Evolutionary conservation across 1,140 invertebrate species (phyloP), one percentile per base, ranked within the genome.

Genomic region (Tetramorium parvispinum): DNA sequence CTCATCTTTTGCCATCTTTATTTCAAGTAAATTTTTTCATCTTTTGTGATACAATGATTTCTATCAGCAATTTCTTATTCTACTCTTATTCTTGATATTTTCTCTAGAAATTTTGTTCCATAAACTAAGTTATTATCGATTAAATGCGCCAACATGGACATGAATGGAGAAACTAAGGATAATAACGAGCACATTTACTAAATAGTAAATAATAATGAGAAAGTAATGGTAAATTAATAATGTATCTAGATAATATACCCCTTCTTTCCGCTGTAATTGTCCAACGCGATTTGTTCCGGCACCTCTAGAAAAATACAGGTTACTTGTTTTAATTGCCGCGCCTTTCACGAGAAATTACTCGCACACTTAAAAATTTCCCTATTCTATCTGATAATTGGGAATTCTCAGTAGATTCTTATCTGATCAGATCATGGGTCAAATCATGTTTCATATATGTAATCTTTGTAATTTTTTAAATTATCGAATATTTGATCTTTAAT

Each of bases 341-440:
- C 79, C 68, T 83, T 83, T 83, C 79, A 83, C 79, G 79, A 83
- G 79, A 27, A 83, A 75, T 83, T 73, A 83, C 18, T 43, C 49
- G 82, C 59, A 40, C 11, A 21, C 46, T 85, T 78, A 78, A 78
- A 78, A 78, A 78, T 85, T 85, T 85, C 73, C 37, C 46, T 13
- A 27, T 85, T 77, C 32, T 85, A 85, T 65, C 32, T 43, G 21
- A 76, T 66, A 78, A 85, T 85, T 77, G 8, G 16, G 16, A 78
- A 78, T 65, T 43, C 21, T 3, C 3, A 61, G 32, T 10, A 27
- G 4, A 21, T 11, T 16, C 10, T 59, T 27, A 27, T 32, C 32
- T 0, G 32, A 32, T 32, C 32, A 32, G 32, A 32, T 32, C 32
- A 32, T 32, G 51, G 8, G 21, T 24, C 8, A 1, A 16, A 27